phyloP scores from a whole-genome alignment of 2,797 vertebrate species.

The Argyrosomus regius region DNA sequence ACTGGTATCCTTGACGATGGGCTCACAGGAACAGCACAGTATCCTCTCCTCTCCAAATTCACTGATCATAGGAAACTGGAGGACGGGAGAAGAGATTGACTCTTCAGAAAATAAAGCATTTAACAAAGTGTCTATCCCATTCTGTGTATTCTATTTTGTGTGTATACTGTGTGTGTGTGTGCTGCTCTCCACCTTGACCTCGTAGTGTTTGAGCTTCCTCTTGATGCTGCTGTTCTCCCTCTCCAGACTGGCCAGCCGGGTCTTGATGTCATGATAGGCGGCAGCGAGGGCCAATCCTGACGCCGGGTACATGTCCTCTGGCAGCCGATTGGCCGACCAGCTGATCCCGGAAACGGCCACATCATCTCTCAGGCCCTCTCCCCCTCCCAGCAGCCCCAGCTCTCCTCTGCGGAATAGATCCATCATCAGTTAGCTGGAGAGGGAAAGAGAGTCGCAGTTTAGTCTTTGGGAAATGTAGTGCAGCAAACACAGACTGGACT shows the following conservation, averaged over 20 bases:
- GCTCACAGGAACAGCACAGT: conserved; percentile 85
- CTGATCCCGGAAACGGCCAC: conserved; percentile 88
- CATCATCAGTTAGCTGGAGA: conserved; percentile 81
- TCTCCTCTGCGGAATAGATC: conserved; percentile 91
- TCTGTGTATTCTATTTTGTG: background rate
- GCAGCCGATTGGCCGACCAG: conserved; percentile 79
- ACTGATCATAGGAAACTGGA: conserved; percentile 88
- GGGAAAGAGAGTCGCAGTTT: background rate
- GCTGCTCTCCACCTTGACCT: conserved; percentile 87
- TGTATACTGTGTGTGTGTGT: background rate
- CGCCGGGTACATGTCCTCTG: conserved; percentile 89
- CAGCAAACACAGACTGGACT: background rate
- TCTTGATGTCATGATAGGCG: conserved; percentile 93
- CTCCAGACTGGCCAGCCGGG: conserved; percentile 89
- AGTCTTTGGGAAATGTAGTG: background rate
- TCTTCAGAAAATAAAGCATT: background rate
- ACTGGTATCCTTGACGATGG: conserved; percentile 84
- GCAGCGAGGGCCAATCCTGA: conserved; percentile 93
- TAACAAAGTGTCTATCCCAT: too few species aligned
- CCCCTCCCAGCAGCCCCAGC: conserved; percentile 89
- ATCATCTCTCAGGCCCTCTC: conserved; percentile 88
- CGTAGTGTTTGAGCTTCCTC: conserved; percentile 90
- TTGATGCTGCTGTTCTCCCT: conserved; percentile 91
- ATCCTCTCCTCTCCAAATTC: conserved; percentile 88
- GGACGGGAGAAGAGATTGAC: background rate